Evolutionary conservation across 92 coral and sea anemone species (phyloP).

Genomic region (Actinostola sp.): DNA sequence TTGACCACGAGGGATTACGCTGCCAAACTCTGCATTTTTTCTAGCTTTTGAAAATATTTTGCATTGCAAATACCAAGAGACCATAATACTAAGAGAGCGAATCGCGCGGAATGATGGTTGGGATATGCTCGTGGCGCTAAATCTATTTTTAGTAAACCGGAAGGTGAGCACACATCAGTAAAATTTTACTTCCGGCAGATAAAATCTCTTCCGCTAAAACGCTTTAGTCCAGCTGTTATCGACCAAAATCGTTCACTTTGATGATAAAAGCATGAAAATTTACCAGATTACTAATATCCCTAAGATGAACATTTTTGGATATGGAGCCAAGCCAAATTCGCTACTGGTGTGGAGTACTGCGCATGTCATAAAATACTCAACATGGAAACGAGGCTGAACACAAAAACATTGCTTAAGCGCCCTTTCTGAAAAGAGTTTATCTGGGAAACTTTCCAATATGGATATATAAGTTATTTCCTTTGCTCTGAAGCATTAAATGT

Average conservation of each 20-base stretch:
- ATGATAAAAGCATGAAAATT: slow-evolving; percentile 71
- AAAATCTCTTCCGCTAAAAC: too few species aligned
- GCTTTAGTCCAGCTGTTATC: slow-evolving; percentile 55
- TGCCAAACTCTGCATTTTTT: too few species aligned
- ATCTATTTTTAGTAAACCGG: too few species aligned
- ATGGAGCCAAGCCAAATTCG: slow-evolving; percentile 56
- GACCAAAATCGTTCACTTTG: slow-evolving; percentile 64
- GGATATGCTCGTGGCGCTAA: too few species aligned
- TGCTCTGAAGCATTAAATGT: too few species aligned
- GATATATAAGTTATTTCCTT: background rate
- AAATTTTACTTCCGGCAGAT: too few species aligned
- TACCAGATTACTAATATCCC: slow-evolving; percentile 43
- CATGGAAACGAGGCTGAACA: slow-evolving; percentile 8
- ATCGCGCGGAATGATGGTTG: too few species aligned
- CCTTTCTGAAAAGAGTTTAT: background rate
- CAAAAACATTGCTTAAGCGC: background rate
- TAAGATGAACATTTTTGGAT: slow-evolving; percentile 44
- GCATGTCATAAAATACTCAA: slow-evolving; percentile 34
- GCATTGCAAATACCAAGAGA: too few species aligned
- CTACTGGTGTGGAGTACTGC: slow-evolving; percentile 35
- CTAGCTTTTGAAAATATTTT: too few species aligned
- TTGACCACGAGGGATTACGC: too few species aligned
- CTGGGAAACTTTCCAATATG: background rate
- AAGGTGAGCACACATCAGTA: too few species aligned
- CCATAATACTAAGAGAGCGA: too few species aligned